Evolutionary conservation across 2,113 vertebrate genomes (phyloP).

Genomic region (Psittacula cyanocephala): DNA sequence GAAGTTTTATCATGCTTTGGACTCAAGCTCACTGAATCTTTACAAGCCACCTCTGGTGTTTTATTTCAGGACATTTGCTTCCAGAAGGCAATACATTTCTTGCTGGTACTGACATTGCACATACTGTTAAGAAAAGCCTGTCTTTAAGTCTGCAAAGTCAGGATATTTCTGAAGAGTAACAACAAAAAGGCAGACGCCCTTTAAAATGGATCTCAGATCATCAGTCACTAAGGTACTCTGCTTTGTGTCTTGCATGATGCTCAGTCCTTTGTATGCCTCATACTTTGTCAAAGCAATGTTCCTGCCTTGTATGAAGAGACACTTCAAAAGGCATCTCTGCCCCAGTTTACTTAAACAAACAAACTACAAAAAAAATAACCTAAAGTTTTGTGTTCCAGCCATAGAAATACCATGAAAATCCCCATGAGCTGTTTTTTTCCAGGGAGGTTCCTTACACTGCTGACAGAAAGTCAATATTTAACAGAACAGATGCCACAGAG

Average conservation of each 20-base stretch:
- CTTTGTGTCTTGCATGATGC: neutral
- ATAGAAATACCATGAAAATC: neutral
- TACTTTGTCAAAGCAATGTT: neutral
- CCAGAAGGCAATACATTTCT: conserved; percentile 67
- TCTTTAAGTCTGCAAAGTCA: neutral
- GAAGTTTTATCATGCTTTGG: conserved; percentile 76
- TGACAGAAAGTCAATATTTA: conserved; percentile 15
- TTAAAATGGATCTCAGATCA: neutral
- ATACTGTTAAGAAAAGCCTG: neutral
- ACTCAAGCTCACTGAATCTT: conserved; percentile 52
- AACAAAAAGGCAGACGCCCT: neutral
- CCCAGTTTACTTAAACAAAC: neutral
- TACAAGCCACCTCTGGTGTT: conserved; percentile 75
- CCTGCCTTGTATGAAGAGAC: neutral
- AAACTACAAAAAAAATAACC: neutral
- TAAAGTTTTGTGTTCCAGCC: neutral
- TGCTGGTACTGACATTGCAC: neutral
- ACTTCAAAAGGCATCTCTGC: neutral
- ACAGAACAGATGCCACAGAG: neutral
- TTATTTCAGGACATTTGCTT: conserved; percentile 79
- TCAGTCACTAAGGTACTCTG: neutral
- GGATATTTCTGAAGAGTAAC: neutral
- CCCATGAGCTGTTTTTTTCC: neutral
- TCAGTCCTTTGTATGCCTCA: neutral
- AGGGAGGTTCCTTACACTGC: neutral